Evolutionary conservation across 2,888 invertebrate species (phyloP).

Genomic region (Bugula neritina): DNA sequence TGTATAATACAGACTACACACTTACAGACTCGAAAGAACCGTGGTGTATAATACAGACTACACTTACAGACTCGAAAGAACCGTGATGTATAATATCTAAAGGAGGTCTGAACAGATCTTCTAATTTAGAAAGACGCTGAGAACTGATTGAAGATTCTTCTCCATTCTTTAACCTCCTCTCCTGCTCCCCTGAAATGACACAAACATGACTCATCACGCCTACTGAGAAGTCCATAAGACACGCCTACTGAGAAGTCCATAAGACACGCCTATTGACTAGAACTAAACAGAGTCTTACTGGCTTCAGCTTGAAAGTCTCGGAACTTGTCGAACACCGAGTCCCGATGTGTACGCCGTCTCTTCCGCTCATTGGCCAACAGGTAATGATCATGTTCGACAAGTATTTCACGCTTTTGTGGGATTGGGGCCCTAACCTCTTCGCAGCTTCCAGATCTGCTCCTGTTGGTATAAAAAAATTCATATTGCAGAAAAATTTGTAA

Average conservation of each 20-base stretch:
- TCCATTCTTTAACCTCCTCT: conserved; percentile 40
- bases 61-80: conserved; percentile 57
- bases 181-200: conserved; percentile 45
- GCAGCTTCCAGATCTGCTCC: conserved; percentile 35
- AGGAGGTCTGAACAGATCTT: conserved; percentile 66
- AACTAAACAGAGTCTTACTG: too few species aligned
- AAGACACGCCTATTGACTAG: too few species aligned
- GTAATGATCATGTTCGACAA: conserved; percentile 46
- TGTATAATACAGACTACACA: conserved; percentile 13
- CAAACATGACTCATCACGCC: too few species aligned
- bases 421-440: conserved; percentile 54
- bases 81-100: conserved; percentile 64
- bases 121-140: conserved; percentile 58
- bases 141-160: conserved; percentile 29
- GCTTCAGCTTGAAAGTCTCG: conserved; percentile 57
- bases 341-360: conserved; percentile 29
- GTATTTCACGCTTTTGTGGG: conserved; percentile 54
- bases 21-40: conserved; percentile 60
- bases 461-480: too few species aligned
- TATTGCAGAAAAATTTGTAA: too few species aligned
- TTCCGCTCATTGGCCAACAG: conserved; percentile 16
- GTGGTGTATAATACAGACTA: conserved; percentile 33
- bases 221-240: too few species aligned
- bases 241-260: too few species aligned
- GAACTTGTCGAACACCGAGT: conserved; percentile 56